Evolutionary conservation across 30 jellyfish, hydroid and myxozoan genomes (phyloP), one percentile per base, ranked within the genome.

Genomic region (Turritopsis rubra): DNA sequence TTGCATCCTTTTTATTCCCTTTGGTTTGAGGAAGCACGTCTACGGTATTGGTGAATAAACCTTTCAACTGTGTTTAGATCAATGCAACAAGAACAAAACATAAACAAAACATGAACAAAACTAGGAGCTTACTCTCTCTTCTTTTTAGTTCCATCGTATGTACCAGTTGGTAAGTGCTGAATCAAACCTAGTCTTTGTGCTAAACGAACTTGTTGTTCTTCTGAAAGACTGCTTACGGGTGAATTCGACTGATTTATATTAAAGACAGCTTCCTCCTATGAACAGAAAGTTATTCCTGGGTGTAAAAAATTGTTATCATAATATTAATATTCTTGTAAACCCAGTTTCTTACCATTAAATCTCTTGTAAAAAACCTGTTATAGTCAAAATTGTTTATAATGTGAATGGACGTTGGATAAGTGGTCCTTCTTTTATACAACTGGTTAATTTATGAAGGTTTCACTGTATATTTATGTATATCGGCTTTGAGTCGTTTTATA

Each of bases 131-230:
- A 90, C 97, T 90, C 97, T 81, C 95, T 65, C 78, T 86, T 85
- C 75, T 90, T 90, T 89, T 90, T 90, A 30, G 95, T 90, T 19
- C 97, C 97, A 85, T 90, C 97, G 78, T 78, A 90, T 65, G 87
- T 86, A 16, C 97, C 97, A 74, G 92, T 71, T 7, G 97, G 97
- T 5, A 90, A 81, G 81, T 90, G 97, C 22, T 83, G 89, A 53
- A 90, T 90, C 16, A 90, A 80, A 25, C 97, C 97, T 18, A 90
- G 81, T 73, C 97, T 80, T 83, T 90, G 97, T 53, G 97, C 97
- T 75, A 90, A 79, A 72, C 95, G 77, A n/a, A 90, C 80, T 74
- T 90, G 97, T 71, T 90, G 95, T 71, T 90, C 95, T 54, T 90
- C 97, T 0, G 92, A 23, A 83, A 90, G 29, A 75, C 29, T 81